Base-by-base conservation (phyloP, 2,888 invertebrate genomes). In the Antitype chi region DNA sequence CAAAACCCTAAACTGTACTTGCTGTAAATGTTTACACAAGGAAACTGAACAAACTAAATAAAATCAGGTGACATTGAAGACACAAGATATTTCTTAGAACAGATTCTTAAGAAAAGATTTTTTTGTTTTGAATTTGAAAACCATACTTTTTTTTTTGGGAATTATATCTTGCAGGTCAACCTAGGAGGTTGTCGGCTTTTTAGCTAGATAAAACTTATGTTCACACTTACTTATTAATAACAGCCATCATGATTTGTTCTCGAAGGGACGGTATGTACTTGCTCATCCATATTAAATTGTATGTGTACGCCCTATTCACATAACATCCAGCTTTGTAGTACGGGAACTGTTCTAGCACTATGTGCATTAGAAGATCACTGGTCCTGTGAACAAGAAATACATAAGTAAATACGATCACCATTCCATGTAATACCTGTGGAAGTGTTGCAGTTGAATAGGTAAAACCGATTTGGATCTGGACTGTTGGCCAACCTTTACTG, bases 231-330 rank as follows among this genome's bases (percentile, higher is more conserved):
- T 98, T 98, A 89, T 98, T 98, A 82, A 99, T 96, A 89, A 99
- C 97, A 76, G 98, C 95, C 82, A 97, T 97, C 87, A 99, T 95
- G 52, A 99, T 97, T 84, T 98, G 97, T 85, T 97, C 97, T 70
- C 97, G 97, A 71, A 98, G 96, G 0, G 97, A 96, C 0, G 98
- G 98, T 85, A 98, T 97, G 92, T 98, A 98, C 63, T 97, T 97
- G 78, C 98, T 95, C 85, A 99, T 97, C 97, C 97, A 97, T 72
- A 99, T 96, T 63, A 99, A 93, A 93, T 99, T 99, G 90, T 98
- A 97, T 28, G 98, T 92, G 93, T 98, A 99, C 20, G 98, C 97
- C 89, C 98, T 98, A 84, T 98, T 98, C 1, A 97, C 92, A 89
- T 97, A 97, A 7, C 97, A 94, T 0, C 97, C 97, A 76, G 97